A percentile compares a stretch with the other conserved stretches of the same genome.
These are phyloP conservation scores for Eubasilissa regina DNA, from an alignment of 1,140 invertebrate genomes.

Conservation along the genomic window DNA sequence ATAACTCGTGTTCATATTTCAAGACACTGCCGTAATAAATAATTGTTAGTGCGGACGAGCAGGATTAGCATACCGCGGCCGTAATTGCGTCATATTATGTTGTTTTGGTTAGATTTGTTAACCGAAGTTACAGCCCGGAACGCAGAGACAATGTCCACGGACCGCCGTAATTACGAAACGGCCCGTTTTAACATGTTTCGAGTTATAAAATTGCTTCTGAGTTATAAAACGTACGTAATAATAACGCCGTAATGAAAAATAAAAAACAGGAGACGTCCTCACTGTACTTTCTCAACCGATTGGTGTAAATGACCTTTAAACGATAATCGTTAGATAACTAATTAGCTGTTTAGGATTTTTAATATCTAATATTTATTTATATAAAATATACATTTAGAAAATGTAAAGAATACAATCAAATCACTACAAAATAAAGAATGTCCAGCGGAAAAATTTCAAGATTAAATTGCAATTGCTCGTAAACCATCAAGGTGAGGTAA, in stretches of 20 bases:
- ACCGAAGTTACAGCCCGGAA: slow-evolving; percentile 35
- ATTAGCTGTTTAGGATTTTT: too few species aligned
- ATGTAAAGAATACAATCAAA: too few species aligned
- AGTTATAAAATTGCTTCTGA: slow-evolving; percentile 44
- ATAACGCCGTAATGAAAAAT: slow-evolving; percentile 32
- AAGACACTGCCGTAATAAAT: slow-evolving; percentile 25
- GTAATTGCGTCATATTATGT: slow-evolving; percentile 7
- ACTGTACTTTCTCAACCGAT: neutral
- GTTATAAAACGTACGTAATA: slow-evolving; percentile 47
- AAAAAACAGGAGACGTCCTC: slow-evolving; percentile 6
- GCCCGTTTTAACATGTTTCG: slow-evolving; percentile 33
- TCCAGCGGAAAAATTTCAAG: too few species aligned
- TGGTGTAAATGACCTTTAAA: too few species aligned
- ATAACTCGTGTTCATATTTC: neutral
- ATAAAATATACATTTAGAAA: too few species aligned
- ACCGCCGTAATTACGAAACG: slow-evolving; percentile 27
- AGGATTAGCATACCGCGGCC: slow-evolving; percentile 1
- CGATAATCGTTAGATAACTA: too few species aligned
- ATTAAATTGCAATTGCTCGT: too few species aligned
- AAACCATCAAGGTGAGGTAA: too few species aligned
- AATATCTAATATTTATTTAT: too few species aligned
- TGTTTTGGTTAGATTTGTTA: slow-evolving; percentile 12
- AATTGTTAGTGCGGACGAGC: neutral
- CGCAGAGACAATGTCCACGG: slow-evolving; percentile 34
- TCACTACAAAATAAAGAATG: too few species aligned